Evolutionary conservation across 2,113 vertebrate species (phyloP), one percentile per base, ranked within the genome.

Genomic region (Genyomyrus donnyi): DNA sequence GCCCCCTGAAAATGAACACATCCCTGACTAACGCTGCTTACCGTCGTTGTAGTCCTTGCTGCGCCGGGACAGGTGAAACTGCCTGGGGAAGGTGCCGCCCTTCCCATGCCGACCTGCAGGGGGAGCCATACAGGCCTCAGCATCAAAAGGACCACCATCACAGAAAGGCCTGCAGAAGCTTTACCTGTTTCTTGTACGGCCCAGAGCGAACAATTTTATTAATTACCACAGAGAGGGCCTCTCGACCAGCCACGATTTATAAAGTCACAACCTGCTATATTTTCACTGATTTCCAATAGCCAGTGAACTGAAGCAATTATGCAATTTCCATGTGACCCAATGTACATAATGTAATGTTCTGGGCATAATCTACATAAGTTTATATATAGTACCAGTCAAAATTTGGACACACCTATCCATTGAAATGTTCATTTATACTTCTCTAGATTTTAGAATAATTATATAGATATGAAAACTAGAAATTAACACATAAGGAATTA

Each of bases 41-140:
- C 98, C 97, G 0, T 98, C 97, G 1, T 95, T 96, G 89, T 98
- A 98, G 93, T 98, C 97, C 93, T 97, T 98, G 92, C 96, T 97
- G 62, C 96, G 96, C 70, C 96, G 97, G 90, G 97, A 96, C 92
- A 98, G 93, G 88, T 97, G 97, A 91, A 97, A 97, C 93, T 98
- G 97, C 42, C 97, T 94, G 0, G 97, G 97, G 91, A 98, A 98
- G 58, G 97, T 98, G 66, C 97, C 97, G 9, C 97, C 97, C 94
- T 98, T 98, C 88, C 97, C 96, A 58, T 97, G 96, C 87, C 97
- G 95, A 85, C 95, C 95, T 96, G 92, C 90, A 92, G 93, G 91
- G 90, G 90, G 92, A 93, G 91, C 90, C 94, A 74, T 17, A 80
- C 9, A 10, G 85, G 92, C 35, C 88, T n/a, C 56, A 62, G 56